Evolutionary conservation across 1,140 invertebrate species (phyloP), one percentile per base, ranked within the genome.

Genomic region (Chionoecetes opilio): DNA sequence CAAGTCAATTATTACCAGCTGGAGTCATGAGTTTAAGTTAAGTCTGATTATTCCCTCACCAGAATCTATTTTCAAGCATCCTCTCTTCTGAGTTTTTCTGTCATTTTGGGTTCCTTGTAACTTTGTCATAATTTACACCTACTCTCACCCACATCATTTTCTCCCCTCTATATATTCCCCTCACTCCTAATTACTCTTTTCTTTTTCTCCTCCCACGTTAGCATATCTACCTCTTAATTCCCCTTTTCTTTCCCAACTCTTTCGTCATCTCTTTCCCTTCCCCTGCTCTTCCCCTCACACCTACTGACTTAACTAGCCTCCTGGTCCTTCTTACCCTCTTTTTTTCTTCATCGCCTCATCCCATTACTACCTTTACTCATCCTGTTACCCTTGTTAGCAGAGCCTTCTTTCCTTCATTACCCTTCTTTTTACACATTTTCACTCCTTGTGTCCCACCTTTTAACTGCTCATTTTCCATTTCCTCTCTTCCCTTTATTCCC

Each of bases 311-410:
- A 8, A 34, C 26, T 29, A 11, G 31, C 84, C 84, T 26, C 84
- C 38, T 29, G n/a, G 26, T 41, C 86, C 35, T 88, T 88, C 86
- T 32, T 87, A n/a, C 86, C 86, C 31, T 88, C 34, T 2, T 35
- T 34, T 89, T 34, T 14, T 89, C 6, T 26, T 89, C n/a, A 9
- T 75, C 21, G 21, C n/a, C 63, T 6, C 11, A 17, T 8, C n/a
- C 63, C n/a, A 0, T 75, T 11, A n/a, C 63, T 75, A 5, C 63
- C 63, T 1, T n/a, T 75, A 26, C 63, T 21, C 8, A 17, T 75
- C 63, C 63, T 21, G 21, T 53, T 17, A 53, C 46, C 46, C 46
- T 9, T 53, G 46, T 53, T 53, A 11, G 11, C 46, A 14, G 11
- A 53, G 46, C 21, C 26, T n/a, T 26, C 63, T 11, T 53, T 53